phyloP scores from a whole-genome alignment of 2,113 vertebrate genomes.

The Micronycteris hirsuta region DNA sequence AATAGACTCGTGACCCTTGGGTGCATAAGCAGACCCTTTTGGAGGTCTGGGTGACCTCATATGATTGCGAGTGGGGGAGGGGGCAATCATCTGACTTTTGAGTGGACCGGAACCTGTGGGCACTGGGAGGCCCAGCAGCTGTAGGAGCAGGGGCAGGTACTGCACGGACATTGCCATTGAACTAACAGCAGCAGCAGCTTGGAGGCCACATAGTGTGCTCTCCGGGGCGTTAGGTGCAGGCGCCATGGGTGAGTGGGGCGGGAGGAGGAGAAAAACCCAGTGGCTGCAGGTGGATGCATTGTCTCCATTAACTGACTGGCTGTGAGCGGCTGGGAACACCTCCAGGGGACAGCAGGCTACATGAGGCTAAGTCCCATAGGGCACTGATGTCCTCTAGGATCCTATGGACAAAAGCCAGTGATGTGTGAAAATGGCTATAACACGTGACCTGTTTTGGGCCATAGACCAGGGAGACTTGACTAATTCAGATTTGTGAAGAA shows the following conservation, averaged over 20 bases:
- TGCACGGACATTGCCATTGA: background rate
- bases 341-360: background rate
- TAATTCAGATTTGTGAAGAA: background rate
- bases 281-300: background rate
- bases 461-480: background rate
- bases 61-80: background rate
- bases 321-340: background rate
- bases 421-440: background rate
- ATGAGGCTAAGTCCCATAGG: background rate
- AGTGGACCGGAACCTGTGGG: background rate
- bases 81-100: background rate
- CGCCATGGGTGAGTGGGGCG: accelerated
- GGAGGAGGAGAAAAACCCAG: background rate
- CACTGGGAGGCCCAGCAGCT: background rate
- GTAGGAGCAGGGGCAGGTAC: background rate
- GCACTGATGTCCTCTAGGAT: background rate
- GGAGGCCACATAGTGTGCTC: background rate
- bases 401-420: background rate
- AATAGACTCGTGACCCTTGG: background rate
- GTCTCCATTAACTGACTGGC: background rate
- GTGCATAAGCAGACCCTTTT: background rate
- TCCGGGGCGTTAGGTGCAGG: background rate
- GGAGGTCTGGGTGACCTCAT: background rate
- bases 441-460: background rate
- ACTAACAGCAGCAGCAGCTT: background rate